These are phyloP conservation scores for Athalia rosae DNA, from an alignment of 2,888 invertebrate genomes.

Conservation along the genomic window DNA sequence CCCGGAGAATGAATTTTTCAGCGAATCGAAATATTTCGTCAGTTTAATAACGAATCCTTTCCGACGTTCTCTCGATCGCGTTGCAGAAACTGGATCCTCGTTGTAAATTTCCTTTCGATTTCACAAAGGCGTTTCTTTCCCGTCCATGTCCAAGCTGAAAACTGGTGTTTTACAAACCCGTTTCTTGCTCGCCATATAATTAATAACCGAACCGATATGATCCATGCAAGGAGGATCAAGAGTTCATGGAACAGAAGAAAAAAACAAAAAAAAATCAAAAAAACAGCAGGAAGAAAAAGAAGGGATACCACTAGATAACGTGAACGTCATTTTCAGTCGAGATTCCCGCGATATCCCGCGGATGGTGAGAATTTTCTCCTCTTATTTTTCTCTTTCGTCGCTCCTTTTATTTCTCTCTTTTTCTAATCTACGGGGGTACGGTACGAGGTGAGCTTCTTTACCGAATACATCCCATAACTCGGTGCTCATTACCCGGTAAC, in stretches of 20 bases:
- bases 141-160: neutral
- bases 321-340: conserved; percentile 9
- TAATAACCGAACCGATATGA: neutral
- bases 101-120: conserved; percentile 11
- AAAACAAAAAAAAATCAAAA: no score
- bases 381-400: conserved; percentile 24
- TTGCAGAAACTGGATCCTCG: neutral
- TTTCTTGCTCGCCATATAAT: neutral
- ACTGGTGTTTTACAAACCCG: neutral
- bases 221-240: neutral
- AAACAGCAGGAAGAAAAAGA: no score
- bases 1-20: conserved; percentile 10
- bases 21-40: neutral
- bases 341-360: conserved; percentile 19
- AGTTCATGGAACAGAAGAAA: neutral
- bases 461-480: conserved; percentile 43
- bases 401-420: conserved; percentile 16
- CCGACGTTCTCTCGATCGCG: no score
- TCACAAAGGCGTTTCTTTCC: neutral
- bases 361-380: conserved; percentile 30
- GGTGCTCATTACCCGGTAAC: conserved; percentile 44
- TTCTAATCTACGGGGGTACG: neutral
- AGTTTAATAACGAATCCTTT: neutral
- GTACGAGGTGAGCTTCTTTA: conserved; percentile 40
- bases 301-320: neutral